Base-by-base conservation (phyloP, 2,888 invertebrate genomes). In the Cyclophora punctaria region DNA sequence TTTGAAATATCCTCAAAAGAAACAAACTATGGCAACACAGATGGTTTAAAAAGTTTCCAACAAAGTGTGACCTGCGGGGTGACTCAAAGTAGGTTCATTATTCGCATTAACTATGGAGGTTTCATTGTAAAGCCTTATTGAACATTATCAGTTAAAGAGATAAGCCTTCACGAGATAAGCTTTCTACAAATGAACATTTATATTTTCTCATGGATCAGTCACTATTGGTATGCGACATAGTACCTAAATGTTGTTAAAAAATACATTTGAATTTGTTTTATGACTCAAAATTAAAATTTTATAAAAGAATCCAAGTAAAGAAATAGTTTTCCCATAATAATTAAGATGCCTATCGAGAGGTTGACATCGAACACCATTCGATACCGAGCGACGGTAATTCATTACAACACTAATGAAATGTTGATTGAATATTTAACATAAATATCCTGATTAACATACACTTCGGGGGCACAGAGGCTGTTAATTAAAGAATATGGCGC, bases 401-500 rank as follows among this genome's bases (percentile, higher is more conserved):
- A 66, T 58, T 46, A 55, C 56, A 46, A 54, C 56, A 62, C 62
- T 62, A 64, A 64, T 53, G 56, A 59, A 63, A 51, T 59, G 52
- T 53, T 61, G 57, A 57, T 44, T 56, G 56, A 55, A 59, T 64
- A 62, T 62, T 62, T 69, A 59, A 49, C 44, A 47, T 60, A 50
- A 53, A 34, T 44, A 52, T 48, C 45, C 57, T 63, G 62, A 69
- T 73, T 69, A 71, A 62, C 64, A 61, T 69, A 63, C 59, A 66
- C 58, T 56, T 59, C 55, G 57, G 53, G 61, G 63, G 57, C 56
- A 63, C 55, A 55, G 55, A 56, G 53, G 58, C 58, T 64, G 71
- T 75, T 74, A 75, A 78, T 78, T 73, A 73, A 71, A 67, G 65
- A 60, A 58, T 66, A 63, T 57, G 57, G 59, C 53, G 62, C 65